Conservation (phyloP, 2,113 vertebrate species). For the Microcebus murinus region DNA sequence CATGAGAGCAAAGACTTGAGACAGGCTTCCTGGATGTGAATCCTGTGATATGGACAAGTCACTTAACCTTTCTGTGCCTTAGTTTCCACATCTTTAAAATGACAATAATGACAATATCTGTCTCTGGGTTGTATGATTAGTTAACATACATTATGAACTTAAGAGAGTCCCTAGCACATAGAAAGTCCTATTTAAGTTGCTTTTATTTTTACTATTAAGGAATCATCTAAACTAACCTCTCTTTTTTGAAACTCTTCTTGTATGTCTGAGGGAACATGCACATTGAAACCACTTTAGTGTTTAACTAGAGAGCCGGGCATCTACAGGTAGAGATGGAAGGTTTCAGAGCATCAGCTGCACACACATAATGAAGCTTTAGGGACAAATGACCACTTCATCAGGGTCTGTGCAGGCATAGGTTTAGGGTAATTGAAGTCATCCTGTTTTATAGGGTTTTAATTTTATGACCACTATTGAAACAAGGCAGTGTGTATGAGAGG, state of each 20-base stretch:
- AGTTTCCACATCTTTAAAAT: constrained; percentile 11
- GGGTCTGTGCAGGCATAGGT: not conserved
- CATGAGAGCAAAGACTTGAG: not conserved
- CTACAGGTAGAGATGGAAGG: not conserved
- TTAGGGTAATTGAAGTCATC: constrained; percentile 24
- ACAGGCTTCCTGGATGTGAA: not conserved
- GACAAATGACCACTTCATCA: not conserved
- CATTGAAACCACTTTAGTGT: not conserved
- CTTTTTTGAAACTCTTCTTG: not conserved
- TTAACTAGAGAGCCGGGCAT: not conserved
- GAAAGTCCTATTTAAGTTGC: not conserved
- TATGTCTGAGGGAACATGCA: not conserved
- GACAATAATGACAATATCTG: not conserved
- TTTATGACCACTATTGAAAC: not conserved
- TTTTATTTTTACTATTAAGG: not conserved
- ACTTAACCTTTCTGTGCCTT: not conserved
- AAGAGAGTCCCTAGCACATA: not conserved
- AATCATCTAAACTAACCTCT: not conserved
- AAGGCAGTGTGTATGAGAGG: not conserved
- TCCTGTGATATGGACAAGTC: not conserved
- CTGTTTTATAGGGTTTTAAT: not conserved
- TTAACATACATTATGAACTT: not conserved
- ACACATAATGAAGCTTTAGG: not conserved
- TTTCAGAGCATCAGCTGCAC: not conserved
- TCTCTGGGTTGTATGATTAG: not conserved